These are phyloP conservation scores for Drosophila sucinea DNA, from an alignment of 1,140 invertebrate genomes.

Conservation along the genomic window DNA sequence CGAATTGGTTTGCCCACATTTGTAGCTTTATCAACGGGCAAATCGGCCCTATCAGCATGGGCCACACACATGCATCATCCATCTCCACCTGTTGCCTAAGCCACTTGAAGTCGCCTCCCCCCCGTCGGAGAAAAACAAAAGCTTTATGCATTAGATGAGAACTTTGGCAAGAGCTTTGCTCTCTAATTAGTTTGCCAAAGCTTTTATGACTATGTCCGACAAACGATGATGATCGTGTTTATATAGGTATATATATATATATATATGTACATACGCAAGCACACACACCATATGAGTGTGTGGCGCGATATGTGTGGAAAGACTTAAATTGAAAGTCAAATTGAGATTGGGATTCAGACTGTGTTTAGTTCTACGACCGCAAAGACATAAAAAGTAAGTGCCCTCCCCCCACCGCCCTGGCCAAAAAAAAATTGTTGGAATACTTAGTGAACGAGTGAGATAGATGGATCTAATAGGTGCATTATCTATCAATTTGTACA, in stretches of 20 bases:
- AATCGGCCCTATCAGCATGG: slow-evolving; percentile 17
- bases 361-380: slow-evolving; percentile 63
- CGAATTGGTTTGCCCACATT: slow-evolving; percentile 1
- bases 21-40: slow-evolving; percentile 11
- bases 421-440: slow-evolving; percentile 3
- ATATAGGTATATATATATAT: not conserved
- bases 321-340: slow-evolving; percentile 74
- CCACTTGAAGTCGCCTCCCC: slow-evolving; percentile 7
- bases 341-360: slow-evolving; percentile 65
- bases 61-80: slow-evolving; percentile 10
- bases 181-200: slow-evolving; percentile 16
- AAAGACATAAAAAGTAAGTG: slow-evolving; percentile 65
- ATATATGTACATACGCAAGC: slow-evolving; percentile 24
- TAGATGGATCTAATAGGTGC: slow-evolving; percentile 1
- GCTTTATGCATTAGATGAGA: slow-evolving; percentile 8
- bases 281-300: slow-evolving; percentile 38
- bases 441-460: slow-evolving; percentile 1
- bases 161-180: slow-evolving; percentile 14
- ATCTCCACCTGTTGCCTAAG: slow-evolving; percentile 2
- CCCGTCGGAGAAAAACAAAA: not conserved
- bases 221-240: slow-evolving; percentile 10
- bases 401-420: not conserved
- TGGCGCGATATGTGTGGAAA: slow-evolving; percentile 59
- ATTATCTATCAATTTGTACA: slow-evolving; percentile 28
- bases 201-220: slow-evolving; percentile 15